Evolutionary conservation across 2,797 vertebrate genomes (phyloP).

Genomic region (Hydrocynus forskahlii): DNA sequence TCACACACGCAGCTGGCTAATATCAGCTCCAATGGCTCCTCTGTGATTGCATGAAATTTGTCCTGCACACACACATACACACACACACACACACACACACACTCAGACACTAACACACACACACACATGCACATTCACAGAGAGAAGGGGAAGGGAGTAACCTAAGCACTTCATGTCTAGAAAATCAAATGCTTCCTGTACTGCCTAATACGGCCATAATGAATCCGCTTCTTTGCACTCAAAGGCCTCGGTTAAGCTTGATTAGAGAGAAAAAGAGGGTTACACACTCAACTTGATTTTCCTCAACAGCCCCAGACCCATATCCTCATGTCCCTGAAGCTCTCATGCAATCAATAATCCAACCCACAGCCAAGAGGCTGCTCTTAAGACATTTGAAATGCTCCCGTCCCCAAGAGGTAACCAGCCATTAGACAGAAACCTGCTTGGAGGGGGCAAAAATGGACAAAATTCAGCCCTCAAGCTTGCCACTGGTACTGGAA

Average conservation of each 20-base stretch:
- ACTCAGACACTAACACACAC: constrained; percentile 12
- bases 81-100: not conserved
- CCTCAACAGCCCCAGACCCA: not conserved
- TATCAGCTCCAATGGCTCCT: constrained; percentile 10
- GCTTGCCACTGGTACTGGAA: no score
- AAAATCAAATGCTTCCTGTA: constrained; percentile 36
- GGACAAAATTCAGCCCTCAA: not conserved
- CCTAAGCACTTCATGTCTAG: constrained; percentile 2
- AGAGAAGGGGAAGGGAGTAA: constrained; percentile 9
- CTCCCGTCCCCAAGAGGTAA: not conserved
- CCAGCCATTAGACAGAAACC: constrained; percentile 18
- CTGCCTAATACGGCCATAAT: not conserved
- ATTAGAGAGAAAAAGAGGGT: not conserved
- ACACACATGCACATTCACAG: not conserved
- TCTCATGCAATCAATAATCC: constrained; percentile 27
- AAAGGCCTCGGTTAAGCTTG: not conserved
- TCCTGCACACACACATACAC: constrained; percentile 11
- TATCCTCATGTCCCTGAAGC: constrained; percentile 14
- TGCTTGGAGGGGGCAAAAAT: not conserved
- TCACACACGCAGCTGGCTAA: not conserved
- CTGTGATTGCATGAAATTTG: constrained; percentile 7
- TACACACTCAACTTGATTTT: constrained; percentile 3
- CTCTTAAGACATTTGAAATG: constrained; percentile 35
- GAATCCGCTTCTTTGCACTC: not conserved
- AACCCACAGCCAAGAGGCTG: not conserved